Evolutionary conservation across 2,888 invertebrate genomes (phyloP).

Genomic region (Empis livida): DNA sequence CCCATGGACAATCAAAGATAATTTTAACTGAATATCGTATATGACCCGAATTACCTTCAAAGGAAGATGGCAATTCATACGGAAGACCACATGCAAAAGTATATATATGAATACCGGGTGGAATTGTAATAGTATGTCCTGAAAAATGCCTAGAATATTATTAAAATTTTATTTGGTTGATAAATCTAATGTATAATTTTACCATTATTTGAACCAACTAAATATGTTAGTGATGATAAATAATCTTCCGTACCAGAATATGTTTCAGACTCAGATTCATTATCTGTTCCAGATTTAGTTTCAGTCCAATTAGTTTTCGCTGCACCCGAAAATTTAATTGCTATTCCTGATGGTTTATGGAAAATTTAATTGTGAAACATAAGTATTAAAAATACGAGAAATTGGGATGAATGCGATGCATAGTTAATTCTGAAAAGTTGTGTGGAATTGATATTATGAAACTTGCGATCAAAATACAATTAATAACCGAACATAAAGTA

Average conservation of each 20-base stretch:
- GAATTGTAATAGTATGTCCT: slow-evolving; percentile 23
- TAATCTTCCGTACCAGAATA: slow-evolving; percentile 43
- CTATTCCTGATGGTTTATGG: slow-evolving; percentile 35
- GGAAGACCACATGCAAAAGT: slow-evolving; percentile 69
- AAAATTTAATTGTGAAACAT: too few relatives aligned
- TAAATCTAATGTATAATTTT: background rate
- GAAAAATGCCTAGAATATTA: background rate
- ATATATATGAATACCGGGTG: slow-evolving; percentile 52
- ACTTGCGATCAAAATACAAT: too few relatives aligned
- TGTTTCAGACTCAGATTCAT: slow-evolving; percentile 18
- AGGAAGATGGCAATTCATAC: slow-evolving; percentile 60
- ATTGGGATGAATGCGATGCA: too few relatives aligned
- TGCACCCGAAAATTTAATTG: slow-evolving; percentile 39
- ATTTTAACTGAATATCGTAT: slow-evolving; percentile 72
- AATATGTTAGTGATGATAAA: slow-evolving; percentile 34
- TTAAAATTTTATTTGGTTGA: background rate
- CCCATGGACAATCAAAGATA: slow-evolving; percentile 67
- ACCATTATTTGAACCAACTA: slow-evolving; percentile 30
- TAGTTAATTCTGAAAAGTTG: too few relatives aligned
- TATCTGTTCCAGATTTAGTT: slow-evolving; percentile 12
- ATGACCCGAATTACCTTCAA: slow-evolving; percentile 60
- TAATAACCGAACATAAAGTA: too few relatives aligned
- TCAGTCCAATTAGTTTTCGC: slow-evolving; percentile 42
- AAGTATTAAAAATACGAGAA: too few relatives aligned
- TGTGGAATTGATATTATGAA: too few relatives aligned